phyloP scores from a whole-genome alignment of 2,888 invertebrate genomes.

The Drosophila cracens region DNA sequence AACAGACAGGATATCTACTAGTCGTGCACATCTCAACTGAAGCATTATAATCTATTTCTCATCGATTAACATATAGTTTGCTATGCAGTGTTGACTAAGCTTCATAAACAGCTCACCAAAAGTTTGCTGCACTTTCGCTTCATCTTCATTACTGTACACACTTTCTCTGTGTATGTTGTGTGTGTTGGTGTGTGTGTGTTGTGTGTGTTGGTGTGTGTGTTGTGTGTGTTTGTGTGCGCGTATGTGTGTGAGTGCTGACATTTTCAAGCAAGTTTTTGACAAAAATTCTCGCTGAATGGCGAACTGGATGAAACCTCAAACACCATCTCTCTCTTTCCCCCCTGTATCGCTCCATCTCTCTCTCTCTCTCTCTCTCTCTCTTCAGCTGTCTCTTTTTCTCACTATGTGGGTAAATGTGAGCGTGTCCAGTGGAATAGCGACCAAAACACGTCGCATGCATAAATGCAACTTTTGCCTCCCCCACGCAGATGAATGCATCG shows the following conservation, averaged over 20 bases:
- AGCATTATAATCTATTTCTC: not conserved
- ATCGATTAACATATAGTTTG: not conserved
- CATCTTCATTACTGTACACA: conserved; percentile 15
- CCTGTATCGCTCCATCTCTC: not conserved
- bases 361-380: not conserved
- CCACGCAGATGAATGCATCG: conserved; percentile 58
- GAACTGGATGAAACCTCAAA: conserved; percentile 17
- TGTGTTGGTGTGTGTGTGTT: not conserved
- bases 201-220: too few relatives aligned
- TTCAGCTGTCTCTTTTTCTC: not conserved
- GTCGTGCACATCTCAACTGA: not conserved
- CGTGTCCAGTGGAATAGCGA: conserved; percentile 36
- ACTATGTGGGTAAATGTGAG: conserved; percentile 32
- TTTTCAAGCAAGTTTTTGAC: not conserved
- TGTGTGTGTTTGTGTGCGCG: not conserved
- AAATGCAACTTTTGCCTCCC: conserved; percentile 53
- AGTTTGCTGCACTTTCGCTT: conserved; percentile 1
- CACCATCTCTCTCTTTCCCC: not conserved
- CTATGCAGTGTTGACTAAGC: not conserved
- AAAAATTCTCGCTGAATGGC: conserved; percentile 20
- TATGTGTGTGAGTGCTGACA: not conserved
- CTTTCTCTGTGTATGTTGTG: not conserved
- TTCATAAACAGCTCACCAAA: not conserved
- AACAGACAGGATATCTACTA: not conserved
- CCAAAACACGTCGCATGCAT: conserved; percentile 70